A percentile compares a stretch with the other conserved stretches of the same genome.
phyloP scores from a whole-genome alignment of 1,140 invertebrate species.

The Ips typographus region DNA sequence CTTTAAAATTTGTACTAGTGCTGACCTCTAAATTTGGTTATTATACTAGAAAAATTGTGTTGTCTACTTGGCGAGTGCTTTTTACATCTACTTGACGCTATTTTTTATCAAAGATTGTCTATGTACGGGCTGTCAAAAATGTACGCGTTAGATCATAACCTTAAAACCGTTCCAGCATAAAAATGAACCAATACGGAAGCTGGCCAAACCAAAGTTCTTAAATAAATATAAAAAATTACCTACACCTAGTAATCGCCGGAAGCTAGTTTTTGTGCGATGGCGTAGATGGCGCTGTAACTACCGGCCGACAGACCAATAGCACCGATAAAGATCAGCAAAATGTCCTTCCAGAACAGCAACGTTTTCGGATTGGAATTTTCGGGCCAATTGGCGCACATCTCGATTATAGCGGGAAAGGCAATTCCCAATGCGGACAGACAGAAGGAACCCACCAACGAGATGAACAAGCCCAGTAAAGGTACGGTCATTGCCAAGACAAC shows the following conservation, averaged over 20 bases:
- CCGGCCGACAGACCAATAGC: constrained; percentile 53
- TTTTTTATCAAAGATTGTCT: too few species aligned
- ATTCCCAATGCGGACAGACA: constrained; percentile 77
- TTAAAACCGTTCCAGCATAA: too few species aligned
- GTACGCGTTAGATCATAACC: too few species aligned
- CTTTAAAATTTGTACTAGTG: too few species aligned
- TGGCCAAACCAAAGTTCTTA: too few species aligned
- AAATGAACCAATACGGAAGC: too few species aligned
- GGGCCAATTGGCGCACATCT: constrained; percentile 61
- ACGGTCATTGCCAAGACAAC: constrained; percentile 72
- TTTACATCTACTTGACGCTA: too few species aligned
- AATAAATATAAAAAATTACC: too few species aligned
- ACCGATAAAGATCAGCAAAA: constrained; percentile 59
- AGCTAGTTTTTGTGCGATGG: constrained; percentile 43
- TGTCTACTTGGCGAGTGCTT: too few species aligned
- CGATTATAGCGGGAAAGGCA: constrained; percentile 85
- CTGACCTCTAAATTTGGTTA: too few species aligned
- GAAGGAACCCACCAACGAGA: constrained; percentile 81
- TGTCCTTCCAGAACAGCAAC: constrained; percentile 55
- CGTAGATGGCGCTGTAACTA: constrained; percentile 49
- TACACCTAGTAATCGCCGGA: constrained; percentile 29
- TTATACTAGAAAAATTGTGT: too few species aligned
- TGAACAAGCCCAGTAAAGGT: constrained; percentile 78
- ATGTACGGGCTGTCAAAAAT: too few species aligned
- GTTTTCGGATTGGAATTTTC: constrained; percentile 51